Evolutionary conservation across 2,888 invertebrate species (phyloP).

Genomic region (Hylaea fasciaria): DNA sequence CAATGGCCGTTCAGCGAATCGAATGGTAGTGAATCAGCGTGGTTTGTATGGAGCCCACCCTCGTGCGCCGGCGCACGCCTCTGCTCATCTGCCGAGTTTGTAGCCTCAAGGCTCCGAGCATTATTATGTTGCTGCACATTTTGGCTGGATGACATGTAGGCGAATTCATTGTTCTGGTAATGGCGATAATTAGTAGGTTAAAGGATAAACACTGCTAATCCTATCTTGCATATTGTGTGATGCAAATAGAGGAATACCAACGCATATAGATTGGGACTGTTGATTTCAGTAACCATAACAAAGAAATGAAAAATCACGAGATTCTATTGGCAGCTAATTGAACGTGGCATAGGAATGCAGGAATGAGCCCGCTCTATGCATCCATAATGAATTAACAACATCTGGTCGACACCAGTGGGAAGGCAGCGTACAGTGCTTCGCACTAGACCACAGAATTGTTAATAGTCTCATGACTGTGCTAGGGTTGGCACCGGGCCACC

Average conservation of each 20-base stretch:
- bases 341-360: constrained; percentile 10
- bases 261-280: background rate
- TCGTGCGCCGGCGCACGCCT: constrained; percentile 24
- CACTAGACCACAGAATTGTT: constrained; percentile 3
- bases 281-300: constrained; percentile 9
- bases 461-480: constrained; percentile 7
- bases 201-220: constrained; percentile 1
- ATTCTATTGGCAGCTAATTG: constrained; percentile 20
- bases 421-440: constrained; percentile 12
- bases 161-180: constrained; percentile 20
- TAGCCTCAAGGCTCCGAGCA: constrained; percentile 20
- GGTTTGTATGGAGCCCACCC: constrained; percentile 16
- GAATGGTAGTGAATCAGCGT: constrained; percentile 17
- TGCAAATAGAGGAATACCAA: background rate
- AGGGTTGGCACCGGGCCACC: constrained; percentile 47
- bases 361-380: constrained; percentile 20
- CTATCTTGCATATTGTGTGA: background rate
- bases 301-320: constrained; percentile 34
- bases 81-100: constrained; percentile 29
- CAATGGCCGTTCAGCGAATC: constrained; percentile 13
- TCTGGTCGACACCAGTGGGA: constrained; percentile 33
- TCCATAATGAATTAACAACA: constrained; percentile 27
- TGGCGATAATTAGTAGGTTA: constrained; percentile 4
- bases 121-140: constrained; percentile 14
- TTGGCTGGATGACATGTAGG: constrained; percentile 19